Evolutionary conservation across 2,797 vertebrate species (phyloP).

Genomic region (Myotis daubentonii): DNA sequence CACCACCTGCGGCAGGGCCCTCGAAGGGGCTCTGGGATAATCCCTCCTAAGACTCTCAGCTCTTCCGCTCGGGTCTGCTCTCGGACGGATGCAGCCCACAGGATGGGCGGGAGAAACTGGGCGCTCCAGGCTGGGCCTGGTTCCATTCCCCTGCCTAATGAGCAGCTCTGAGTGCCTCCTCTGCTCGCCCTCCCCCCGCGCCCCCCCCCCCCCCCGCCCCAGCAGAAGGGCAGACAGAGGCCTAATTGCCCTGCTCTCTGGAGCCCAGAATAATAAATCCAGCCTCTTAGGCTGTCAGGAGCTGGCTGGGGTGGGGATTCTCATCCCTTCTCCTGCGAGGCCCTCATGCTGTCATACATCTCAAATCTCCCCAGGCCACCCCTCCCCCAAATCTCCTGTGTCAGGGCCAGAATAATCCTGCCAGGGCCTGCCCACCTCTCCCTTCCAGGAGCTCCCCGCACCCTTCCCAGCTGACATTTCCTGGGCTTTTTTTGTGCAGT

Average conservation of each 20-base stretch:
- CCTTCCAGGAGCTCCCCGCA: background rate
- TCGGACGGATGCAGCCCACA: background rate
- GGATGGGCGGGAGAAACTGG: background rate
- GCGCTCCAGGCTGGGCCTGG: background rate
- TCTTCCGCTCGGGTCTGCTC: background rate
- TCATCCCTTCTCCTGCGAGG: slow-evolving; percentile 45
- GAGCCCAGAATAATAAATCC: slow-evolving; percentile 67
- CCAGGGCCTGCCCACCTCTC: background rate
- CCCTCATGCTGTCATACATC: slow-evolving; percentile 40
- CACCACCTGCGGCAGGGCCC: background rate
- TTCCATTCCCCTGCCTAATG: slow-evolving; percentile 27
- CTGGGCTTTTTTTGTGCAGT: background rate
- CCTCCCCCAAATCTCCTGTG: slow-evolving; percentile 67
- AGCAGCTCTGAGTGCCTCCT: background rate
- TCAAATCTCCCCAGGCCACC: background rate
- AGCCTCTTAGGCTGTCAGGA: slow-evolving; percentile 69
- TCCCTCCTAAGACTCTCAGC: background rate
- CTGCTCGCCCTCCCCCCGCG: no score
- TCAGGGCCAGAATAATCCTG: slow-evolving; percentile 51
- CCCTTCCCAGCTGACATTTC: background rate
- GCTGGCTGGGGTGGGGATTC: slow-evolving; percentile 43
- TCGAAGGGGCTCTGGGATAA: background rate
- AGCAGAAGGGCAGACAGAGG: slow-evolving; percentile 58
- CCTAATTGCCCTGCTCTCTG: slow-evolving; percentile 68
- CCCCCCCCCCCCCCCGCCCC: background rate